Evolutionary conservation across 2,797 vertebrate genomes (phyloP).

Genomic region (Melanotaenia boesemani): DNA sequence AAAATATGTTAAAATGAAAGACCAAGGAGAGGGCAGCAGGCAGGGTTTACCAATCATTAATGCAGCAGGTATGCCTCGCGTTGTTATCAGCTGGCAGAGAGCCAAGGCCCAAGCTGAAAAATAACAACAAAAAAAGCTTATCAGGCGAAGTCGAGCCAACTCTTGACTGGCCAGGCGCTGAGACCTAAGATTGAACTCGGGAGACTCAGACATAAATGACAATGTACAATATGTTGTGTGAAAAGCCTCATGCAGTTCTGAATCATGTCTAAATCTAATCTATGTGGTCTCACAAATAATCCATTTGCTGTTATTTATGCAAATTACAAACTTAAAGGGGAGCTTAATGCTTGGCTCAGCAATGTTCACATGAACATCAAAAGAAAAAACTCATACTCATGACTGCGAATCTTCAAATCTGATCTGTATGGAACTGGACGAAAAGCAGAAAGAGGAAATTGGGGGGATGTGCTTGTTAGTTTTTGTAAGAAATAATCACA

Average conservation of each 20-base stretch:
- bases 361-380: too few species aligned
- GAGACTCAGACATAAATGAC: conserved; percentile 36
- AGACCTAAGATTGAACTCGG: conserved; percentile 55
- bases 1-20: conserved; percentile 65
- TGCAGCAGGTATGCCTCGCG: conserved; percentile 82
- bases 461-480: too few species aligned
- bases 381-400: too few species aligned
- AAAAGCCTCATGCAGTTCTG: conserved; percentile 7
- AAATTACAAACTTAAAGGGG: neutral
- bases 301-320: neutral
- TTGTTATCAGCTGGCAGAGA: conserved; percentile 81
- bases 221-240: neutral
- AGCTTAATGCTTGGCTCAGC: too few species aligned
- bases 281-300: neutral
- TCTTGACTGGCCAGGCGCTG: conserved; percentile 54
- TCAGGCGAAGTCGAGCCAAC: conserved; percentile 70
- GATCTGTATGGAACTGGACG: neutral
- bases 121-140: conserved; percentile 64
- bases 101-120: conserved; percentile 71
- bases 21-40: conserved; percentile 56
- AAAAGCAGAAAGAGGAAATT: neutral
- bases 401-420: too few species aligned
- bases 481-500: neutral
- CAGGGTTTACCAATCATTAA: conserved; percentile 86
- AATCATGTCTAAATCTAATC: conserved; percentile 11